Conservation (phyloP, 2,113 vertebrate species). For the Hippolais icterina region DNA sequence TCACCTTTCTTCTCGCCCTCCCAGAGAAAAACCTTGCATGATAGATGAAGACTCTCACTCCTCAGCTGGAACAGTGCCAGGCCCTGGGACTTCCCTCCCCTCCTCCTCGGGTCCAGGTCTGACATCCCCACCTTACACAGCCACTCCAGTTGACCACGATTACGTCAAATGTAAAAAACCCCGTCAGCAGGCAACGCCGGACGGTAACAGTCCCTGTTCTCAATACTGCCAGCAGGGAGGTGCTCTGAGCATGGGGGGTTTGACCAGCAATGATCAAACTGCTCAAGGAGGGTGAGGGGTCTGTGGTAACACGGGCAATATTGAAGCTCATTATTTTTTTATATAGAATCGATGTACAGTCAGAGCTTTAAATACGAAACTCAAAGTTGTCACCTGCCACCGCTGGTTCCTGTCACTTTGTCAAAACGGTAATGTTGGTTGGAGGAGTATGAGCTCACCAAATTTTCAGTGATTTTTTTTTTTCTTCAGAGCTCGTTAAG, state of each 20-base stretch:
- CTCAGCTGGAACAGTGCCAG: conserved; percentile 80
- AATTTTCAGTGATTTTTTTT: not conserved
- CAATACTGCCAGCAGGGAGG: conserved; percentile 80
- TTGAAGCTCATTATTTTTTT: conserved; percentile 76
- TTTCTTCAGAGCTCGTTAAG: not conserved
- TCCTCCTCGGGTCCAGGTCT: conserved; percentile 93
- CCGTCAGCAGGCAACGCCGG: conserved; percentile 92
- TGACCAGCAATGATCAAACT: conserved; percentile 54
- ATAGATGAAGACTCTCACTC: conserved; percentile 93
- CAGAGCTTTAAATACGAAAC: conserved; percentile 44
- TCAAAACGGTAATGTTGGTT: not conserved
- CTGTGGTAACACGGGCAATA: conserved; percentile 92
- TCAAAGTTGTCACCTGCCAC: conserved; percentile 67
- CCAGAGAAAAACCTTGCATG: conserved; percentile 89
- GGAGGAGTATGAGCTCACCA: not conserved
- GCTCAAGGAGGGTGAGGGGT: conserved; percentile 83
- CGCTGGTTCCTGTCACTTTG: not conserved
- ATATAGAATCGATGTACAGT: conserved; percentile 30
- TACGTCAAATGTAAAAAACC: conserved; percentile 99
- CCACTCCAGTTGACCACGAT: conserved; percentile 99
- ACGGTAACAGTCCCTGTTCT: conserved; percentile 99
- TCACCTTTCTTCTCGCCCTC: not conserved
- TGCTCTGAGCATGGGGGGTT: conserved; percentile 70
- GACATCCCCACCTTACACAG: conserved; percentile 97
- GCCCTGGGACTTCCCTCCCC: conserved; percentile 82